These are phyloP conservation scores for Nomada flava DNA, from an alignment of 2,888 invertebrate genomes.

Conservation along the genomic window DNA sequence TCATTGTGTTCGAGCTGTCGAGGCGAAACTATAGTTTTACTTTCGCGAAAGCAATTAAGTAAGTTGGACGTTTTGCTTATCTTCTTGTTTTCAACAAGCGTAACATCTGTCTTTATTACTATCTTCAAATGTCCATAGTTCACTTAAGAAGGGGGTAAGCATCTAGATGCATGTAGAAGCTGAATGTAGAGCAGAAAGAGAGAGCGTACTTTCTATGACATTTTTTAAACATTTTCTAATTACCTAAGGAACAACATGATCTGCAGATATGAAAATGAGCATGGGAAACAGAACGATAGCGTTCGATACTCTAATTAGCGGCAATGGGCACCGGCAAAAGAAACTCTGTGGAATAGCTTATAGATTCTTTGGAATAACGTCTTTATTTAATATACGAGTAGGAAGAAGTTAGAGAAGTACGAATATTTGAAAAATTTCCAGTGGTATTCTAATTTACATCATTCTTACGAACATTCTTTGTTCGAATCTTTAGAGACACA, in stretches of 20 bases:
- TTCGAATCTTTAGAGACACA: not conserved
- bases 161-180: not conserved
- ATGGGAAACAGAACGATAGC: slow-evolving; percentile 87
- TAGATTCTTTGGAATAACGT: too few species aligned
- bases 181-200: not conserved
- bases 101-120: not conserved
- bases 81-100: not conserved
- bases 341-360: not conserved
- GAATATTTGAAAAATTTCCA: not conserved
- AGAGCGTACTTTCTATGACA: slow-evolving; percentile 47
- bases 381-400: not conserved
- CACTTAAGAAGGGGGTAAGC: not conserved
- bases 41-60: slow-evolving; percentile 38
- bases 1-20: slow-evolving; percentile 51
- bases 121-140: not conserved
- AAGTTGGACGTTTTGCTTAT: not conserved
- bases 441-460: not conserved
- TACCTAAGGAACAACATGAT: slow-evolving; percentile 47
- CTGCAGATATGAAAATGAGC: slow-evolving; percentile 85
- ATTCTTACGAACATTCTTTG: not conserved
- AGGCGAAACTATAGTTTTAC: slow-evolving; percentile 15
- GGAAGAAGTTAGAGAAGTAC: slow-evolving; percentile 18
- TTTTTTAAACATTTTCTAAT: slow-evolving; percentile 20
- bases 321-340: not conserved
- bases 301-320: slow-evolving; percentile 83